phyloP scores from a whole-genome alignment of 2,888 invertebrate genomes.

The Synergus umbraculus region DNA sequence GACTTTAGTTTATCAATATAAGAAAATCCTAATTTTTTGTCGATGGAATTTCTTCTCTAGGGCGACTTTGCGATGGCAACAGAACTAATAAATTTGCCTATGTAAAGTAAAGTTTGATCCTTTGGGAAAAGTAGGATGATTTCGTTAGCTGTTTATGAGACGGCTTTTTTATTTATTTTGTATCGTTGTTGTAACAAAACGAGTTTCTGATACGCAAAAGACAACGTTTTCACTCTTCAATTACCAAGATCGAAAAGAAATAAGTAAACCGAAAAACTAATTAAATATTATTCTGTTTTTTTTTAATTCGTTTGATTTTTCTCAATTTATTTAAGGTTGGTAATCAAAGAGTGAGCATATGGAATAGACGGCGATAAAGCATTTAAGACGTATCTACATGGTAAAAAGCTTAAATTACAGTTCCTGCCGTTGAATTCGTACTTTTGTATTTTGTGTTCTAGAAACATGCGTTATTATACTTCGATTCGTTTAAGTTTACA shows the following conservation, averaged over 20 bases:
- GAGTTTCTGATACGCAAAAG: conserved; percentile 5
- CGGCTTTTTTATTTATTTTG: conserved; percentile 26
- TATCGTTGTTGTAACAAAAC: conserved; percentile 5
- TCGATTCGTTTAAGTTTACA: neutral
- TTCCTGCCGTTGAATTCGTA: conserved; percentile 16
- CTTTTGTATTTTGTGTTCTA: conserved; percentile 6
- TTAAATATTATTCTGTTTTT: neutral
- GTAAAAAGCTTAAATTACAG: conserved; percentile 28
- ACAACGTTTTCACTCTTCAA: neutral
- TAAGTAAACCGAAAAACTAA: neutral
- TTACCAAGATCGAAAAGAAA: conserved; percentile 1
- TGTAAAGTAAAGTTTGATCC: conserved; percentile 10
- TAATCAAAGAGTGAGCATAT: conserved; percentile 21
- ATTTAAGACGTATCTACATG: conserved; percentile 21
- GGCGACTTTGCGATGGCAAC: neutral
- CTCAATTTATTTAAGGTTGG: conserved; percentile 1
- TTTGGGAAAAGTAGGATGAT: conserved; percentile 26
- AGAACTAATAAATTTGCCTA: conserved; percentile 8
- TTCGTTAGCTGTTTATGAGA: conserved; percentile 5
- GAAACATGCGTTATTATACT: neutral
- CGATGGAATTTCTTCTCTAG: conserved; percentile 15
- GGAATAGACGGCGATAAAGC: neutral
- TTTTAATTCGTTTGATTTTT: conserved; percentile 9
- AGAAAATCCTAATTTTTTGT: neutral
- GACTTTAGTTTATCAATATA: neutral